Evolutionary conservation across 2,113 vertebrate genomes (phyloP).

Genomic region (Epinephelus moara): DNA sequence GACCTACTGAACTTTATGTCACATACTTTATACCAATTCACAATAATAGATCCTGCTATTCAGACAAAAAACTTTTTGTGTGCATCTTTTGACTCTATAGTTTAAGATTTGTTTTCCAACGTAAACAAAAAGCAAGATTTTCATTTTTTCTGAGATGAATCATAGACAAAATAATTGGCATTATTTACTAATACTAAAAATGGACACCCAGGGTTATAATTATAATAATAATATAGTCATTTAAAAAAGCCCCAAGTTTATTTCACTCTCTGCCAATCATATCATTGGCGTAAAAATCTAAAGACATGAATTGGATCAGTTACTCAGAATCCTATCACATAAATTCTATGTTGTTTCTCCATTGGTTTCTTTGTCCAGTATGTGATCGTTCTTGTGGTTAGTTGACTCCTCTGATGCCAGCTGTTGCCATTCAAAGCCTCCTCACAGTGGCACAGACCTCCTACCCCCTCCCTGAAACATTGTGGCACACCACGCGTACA

Average conservation of each 20-base stretch:
- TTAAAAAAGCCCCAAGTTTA: conserved; percentile 31
- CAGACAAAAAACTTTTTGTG: conserved; percentile 83
- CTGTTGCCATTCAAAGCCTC: conserved; percentile 86
- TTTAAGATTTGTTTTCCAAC: conserved; percentile 46
- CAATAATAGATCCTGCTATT: conserved; percentile 98
- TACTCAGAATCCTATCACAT: conserved; percentile 76
- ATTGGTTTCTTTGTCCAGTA: conserved; percentile 86
- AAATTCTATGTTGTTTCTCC: conserved; percentile 85
- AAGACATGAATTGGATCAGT: conserved; percentile 67
- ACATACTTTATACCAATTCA: conserved; percentile 50
- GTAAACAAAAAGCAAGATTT: conserved; percentile 21
- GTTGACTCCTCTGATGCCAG: conserved; percentile 84
- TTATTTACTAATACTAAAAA: conserved; percentile 4
- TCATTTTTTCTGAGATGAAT: conserved; percentile 33
- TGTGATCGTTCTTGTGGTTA: conserved; percentile 86
- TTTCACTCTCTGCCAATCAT: conserved; percentile 40
- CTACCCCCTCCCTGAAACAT: conserved; percentile 82
- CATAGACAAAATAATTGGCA: conserved; percentile 38
- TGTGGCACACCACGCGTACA: conserved; percentile 82
- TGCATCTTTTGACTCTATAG: conserved; percentile 73
- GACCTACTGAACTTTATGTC: conserved; percentile 32
- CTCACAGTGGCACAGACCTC: conserved; percentile 80
- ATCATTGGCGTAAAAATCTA: conserved; percentile 42
- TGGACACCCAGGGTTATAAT: not conserved
- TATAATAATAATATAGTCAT: not conserved